Evolutionary conservation across 2,888 invertebrate species (phyloP), one percentile per base, ranked within the genome.

Genomic region (Stenolophus ochropezus): DNA sequence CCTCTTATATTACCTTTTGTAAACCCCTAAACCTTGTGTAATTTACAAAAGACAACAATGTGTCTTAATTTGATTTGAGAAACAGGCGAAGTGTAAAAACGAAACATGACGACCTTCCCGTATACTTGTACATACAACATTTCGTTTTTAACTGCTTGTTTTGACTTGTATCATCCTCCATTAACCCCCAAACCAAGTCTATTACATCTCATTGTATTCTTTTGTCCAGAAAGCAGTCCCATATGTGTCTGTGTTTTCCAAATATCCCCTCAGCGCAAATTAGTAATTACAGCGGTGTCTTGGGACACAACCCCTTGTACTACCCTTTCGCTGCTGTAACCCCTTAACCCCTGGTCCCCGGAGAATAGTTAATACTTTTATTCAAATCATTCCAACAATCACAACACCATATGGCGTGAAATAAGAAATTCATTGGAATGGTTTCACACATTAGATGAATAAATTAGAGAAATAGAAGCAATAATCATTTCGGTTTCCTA

Each of bases 221-320:
- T 8, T 6, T 42, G 11, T 42, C 33, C 11, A 42, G 6, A 11
- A 42, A 42, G 8, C 11, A 14, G 18, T 14, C 51, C 51, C 49
- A 11, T 25, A 25, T 58, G 20, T 74, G 73, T 74, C 6, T 74
- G 49, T 74, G 51, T 51, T 51, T 51, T 51, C 14, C 18, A 76
- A 8, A 33, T 27, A 27, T 23, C 74, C 76, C 61, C 61, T 71
- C 81, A 78, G 82, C 83, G 83, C 83, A 85, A 85, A 85, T 85
- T 85, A 85, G 84, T 85, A 85, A 85, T 85, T 84, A 85, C 84
- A 42, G 33, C 4, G 33, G 33, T 42, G 83, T 82, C 83, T 81
- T 74, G 82, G 85, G 85, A 14, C 51, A 83, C 84, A 84, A 82
- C 84, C 84, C 84, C 84, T 83, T 84, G 83, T 2, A 42, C 33